These are phyloP conservation scores for Scotopteryx bipunctaria DNA, from an alignment of 2,888 invertebrate species.

Conservation along the genomic window DNA sequence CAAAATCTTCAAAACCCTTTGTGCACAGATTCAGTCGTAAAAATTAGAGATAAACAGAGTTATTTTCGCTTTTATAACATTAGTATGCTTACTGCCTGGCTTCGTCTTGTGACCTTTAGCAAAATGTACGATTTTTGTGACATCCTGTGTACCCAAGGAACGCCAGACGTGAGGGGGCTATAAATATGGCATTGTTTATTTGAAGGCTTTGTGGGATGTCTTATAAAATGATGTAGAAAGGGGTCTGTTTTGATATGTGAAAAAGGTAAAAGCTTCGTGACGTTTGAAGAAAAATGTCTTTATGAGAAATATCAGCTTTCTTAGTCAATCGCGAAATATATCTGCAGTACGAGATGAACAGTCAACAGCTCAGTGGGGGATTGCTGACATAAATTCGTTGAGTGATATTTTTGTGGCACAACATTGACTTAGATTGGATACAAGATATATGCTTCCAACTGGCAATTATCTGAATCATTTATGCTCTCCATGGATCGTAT, in stretches of 20 bases:
- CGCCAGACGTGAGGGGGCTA: conserved; percentile 20
- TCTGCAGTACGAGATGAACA: not conserved
- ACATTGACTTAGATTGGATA: no score
- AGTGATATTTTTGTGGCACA: no score
- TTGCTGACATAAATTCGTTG: no score
- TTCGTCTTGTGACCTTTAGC: not conserved
- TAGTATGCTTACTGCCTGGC: not conserved
- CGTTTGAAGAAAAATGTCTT: conserved; percentile 25
- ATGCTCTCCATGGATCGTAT: no score
- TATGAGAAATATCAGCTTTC: conserved; percentile 22
- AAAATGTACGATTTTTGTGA: not conserved
- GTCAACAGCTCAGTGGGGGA: no score
- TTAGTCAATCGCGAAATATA: conserved; percentile 6
- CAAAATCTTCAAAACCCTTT: no score
- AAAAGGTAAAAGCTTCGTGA: conserved; percentile 35
- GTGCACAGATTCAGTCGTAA: no score
- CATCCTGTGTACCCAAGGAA: conserved; percentile 8
- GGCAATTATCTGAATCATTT: no score
- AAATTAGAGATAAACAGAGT: no score
- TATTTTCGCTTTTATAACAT: no score
- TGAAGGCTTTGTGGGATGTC: conserved; percentile 33
- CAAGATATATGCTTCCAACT: no score
- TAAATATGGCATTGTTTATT: conserved; percentile 36
- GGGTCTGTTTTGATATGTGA: conserved; percentile 29
- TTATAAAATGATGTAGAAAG: conserved; percentile 33